Evolutionary conservation across 2,797 vertebrate genomes (phyloP).

Genomic region (Rallus crepitans): DNA sequence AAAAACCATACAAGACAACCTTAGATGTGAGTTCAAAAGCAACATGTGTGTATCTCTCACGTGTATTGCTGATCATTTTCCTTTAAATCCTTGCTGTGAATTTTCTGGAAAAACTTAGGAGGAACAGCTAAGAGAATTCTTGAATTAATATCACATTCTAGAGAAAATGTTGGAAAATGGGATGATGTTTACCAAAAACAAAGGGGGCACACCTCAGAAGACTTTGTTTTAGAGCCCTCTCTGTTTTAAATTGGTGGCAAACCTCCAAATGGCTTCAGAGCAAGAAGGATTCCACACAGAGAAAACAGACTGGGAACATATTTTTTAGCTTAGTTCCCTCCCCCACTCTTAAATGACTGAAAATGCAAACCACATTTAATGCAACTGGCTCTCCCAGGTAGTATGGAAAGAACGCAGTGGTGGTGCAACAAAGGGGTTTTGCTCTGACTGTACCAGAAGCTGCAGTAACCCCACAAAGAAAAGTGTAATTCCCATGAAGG

Average conservation of each 20-base stretch:
- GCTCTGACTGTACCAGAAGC: not conserved
- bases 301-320: not conserved
- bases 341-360: not conserved
- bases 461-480: not conserved
- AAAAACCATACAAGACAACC: constrained; percentile 44
- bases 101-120: constrained; percentile 52
- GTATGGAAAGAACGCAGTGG: not conserved
- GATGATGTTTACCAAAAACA: not conserved
- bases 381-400: not conserved
- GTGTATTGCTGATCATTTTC: constrained; percentile 13
- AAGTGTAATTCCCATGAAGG: not conserved
- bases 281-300: not conserved
- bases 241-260: not conserved
- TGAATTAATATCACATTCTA: constrained; percentile 32
- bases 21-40: not conserved
- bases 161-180: constrained; percentile 30
- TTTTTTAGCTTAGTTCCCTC: not conserved
- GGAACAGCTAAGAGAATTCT: constrained; percentile 21
- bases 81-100: constrained; percentile 15
- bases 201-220: not conserved
- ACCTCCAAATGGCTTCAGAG: not conserved
- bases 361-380: not conserved
- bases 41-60: not conserved
- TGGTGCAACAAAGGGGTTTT: not conserved
- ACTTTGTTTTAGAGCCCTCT: not conserved